Base-by-base conservation (phyloP, 2,888 invertebrate species). In the Epinotia demarniana region DNA sequence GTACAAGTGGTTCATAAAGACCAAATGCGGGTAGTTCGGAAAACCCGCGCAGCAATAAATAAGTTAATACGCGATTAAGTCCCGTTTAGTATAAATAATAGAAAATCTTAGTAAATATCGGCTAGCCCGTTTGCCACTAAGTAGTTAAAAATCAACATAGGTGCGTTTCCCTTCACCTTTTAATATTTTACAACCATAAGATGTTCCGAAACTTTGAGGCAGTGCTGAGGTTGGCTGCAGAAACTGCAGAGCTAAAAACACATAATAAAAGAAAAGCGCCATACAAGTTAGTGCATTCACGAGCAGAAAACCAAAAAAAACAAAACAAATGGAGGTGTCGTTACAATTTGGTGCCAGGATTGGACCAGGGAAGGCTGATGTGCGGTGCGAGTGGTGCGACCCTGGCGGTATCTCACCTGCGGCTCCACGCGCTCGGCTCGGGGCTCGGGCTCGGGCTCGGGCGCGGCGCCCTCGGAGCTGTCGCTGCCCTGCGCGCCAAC, bases 401-500 rank as follows among this genome's bases (percentile, higher is more conserved):
- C 39, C 33, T 33, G 33, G 33, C 9, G 23, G 18, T 27, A 3
- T 23, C 61, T 64, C 78, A 85, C 86, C 86, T 84, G 80, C 43
- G 64, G 81, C 4, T 58, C 77, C 74, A 27, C 68, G 78, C 81
- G 79, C 79, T 78, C 19, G 79, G 18, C 19, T 77, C 43, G 39
- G 80, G 74, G 49, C 74, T 78, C 79, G 64, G 79, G 49, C 74
- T 78, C 79, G 64, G 79, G 75, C 79, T 83, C 81, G 27, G 78
- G 62, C 43, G 79, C 81, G 70, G 77, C 79, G 49, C 80, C 81
- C 80, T 92, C 92, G 27, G 92, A 90, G 73, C 90, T 86, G 87
- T 92, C 92, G 86, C 92, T 91, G 83, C 87, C 90, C 91, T 90
- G 83, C 76, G 79, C 78, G 77, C 73, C 77, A 67, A 63, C 64